phyloP scores from a whole-genome alignment of 1,140 invertebrate species.

The fruit fly (Drosophila melanogaster) region Release_6_plus_ISO1_MT NT_037436.4:17756501-17757000 shows the following conservation, averaged over 20 bases:
- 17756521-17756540: slow-evolving; percentile 37
- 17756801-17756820: neutral
- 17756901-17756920: neutral
- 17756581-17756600: slow-evolving; percentile 11
- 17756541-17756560: slow-evolving; percentile 44
- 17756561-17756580: slow-evolving; percentile 18
- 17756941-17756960: neutral
- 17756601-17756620: slow-evolving; percentile 11
- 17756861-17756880: slow-evolving; percentile 9
- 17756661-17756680: slow-evolving; percentile 32
- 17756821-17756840: neutral
- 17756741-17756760: slow-evolving; percentile 9
- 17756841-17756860: neutral
- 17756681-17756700: slow-evolving; percentile 1
- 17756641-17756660: slow-evolving; percentile 33
- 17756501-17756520: slow-evolving; percentile 39
- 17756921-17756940: neutral
- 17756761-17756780: slow-evolving; percentile 10
- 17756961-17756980: no score
- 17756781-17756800: neutral
- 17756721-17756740: neutral
- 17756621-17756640: neutral
- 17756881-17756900: neutral
- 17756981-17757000: no score
- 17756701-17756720: slow-evolving; percentile 5